phyloP scores from a whole-genome alignment of 2,797 vertebrate species.

The Moxostoma hubbsi region DNA sequence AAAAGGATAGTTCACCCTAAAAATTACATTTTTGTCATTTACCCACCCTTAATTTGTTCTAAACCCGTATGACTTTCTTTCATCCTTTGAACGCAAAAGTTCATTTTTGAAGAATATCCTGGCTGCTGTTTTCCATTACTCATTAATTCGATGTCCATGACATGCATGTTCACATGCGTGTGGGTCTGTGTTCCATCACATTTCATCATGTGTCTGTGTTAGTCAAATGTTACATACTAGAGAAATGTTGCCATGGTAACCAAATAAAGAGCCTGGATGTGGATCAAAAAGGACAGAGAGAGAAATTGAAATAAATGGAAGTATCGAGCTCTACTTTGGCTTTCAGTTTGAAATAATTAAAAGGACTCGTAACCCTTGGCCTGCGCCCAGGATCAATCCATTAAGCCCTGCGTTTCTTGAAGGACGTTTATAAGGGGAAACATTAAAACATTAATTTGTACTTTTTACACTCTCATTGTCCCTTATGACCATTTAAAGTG shows the following conservation, averaged over 20 bases:
- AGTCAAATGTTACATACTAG: constrained; percentile 78
- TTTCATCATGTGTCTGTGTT: constrained; percentile 57
- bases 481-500: background rate
- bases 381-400: constrained; percentile 46
- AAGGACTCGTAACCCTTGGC: constrained; percentile 50
- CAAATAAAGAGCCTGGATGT: constrained; percentile 75
- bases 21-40: no score
- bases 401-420: constrained; percentile 30
- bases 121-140: background rate
- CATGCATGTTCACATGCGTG: constrained; percentile 14
- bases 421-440: background rate
- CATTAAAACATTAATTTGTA: background rate
- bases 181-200: constrained; percentile 54
- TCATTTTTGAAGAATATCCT: no score
- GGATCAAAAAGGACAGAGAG: constrained; percentile 68
- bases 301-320: constrained; percentile 72
- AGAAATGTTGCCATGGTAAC: constrained; percentile 85
- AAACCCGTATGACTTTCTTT: no score
- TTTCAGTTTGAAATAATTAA: constrained; percentile 59
- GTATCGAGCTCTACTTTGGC: constrained; percentile 51
- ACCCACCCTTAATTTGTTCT: no score
- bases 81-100: no score
- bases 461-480: background rate
- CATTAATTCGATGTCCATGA: background rate
- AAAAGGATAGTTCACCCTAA: background rate